Percentiles rank a stretch among this genome's conserved stretches.
phyloP scores from a whole-genome alignment of 2,113 vertebrate genomes.

The Recurvirostra avosetta region DNA sequence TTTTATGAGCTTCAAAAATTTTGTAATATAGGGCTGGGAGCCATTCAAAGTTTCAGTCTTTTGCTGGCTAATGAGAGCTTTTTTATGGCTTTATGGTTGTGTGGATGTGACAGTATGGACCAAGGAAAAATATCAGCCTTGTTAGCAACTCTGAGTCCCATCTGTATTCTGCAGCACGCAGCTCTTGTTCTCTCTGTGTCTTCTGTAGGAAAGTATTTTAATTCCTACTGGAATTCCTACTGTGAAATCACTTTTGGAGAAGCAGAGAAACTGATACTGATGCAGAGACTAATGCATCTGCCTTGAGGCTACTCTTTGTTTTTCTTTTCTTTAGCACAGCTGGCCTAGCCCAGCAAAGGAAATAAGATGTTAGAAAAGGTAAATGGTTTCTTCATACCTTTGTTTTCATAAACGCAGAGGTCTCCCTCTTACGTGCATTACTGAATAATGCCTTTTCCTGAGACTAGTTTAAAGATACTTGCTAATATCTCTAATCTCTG shows the following conservation, averaged over 20 bases:
- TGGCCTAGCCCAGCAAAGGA: background rate
- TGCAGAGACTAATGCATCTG: background rate
- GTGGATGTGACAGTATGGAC: background rate
- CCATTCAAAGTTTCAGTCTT: background rate
- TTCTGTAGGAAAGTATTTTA: background rate
- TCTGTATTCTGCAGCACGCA: background rate
- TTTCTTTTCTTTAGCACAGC: background rate
- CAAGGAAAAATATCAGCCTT: background rate
- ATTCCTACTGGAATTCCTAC: slow-evolving; percentile 40
- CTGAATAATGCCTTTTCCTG: background rate
- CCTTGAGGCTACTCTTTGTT: slow-evolving; percentile 7
- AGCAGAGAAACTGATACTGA: background rate
- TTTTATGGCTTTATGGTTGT: background rate
- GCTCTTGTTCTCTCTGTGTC: background rate
- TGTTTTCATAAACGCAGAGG: background rate
- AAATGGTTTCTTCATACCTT: background rate
- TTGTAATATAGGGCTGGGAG: background rate
- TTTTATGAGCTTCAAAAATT: background rate
- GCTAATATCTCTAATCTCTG: background rate
- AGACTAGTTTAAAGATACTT: background rate
- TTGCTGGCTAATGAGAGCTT: background rate
- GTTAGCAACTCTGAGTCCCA: background rate
- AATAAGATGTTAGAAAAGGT: background rate
- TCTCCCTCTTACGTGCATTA: background rate
- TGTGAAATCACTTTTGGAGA: slow-evolving; percentile 25